These are phyloP conservation scores for Fulica atra DNA, from an alignment of 2,113 vertebrate genomes.

Conservation along the genomic window DNA sequence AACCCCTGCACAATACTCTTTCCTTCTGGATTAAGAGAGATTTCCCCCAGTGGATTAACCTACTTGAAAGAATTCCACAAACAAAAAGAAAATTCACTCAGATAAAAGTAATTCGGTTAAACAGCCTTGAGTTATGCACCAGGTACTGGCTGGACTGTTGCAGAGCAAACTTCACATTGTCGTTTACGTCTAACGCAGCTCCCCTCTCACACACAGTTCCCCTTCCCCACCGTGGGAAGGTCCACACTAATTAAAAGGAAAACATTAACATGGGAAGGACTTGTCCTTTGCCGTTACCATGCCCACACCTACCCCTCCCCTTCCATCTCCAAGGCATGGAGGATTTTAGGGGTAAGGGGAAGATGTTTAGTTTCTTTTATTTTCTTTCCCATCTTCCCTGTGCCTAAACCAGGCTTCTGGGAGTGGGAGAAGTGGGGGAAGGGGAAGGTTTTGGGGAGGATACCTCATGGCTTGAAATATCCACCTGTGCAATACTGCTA, in stretches of 20 bases:
- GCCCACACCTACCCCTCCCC: neutral
- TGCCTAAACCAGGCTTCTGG: neutral
- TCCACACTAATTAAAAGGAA: neutral
- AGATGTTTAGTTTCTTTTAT: neutral
- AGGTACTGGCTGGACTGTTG: slow-evolving; percentile 28
- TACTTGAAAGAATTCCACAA: slow-evolving; percentile 46
- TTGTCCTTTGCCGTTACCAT: neutral
- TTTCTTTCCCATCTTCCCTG: neutral
- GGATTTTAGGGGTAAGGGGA: neutral
- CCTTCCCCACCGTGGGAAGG: neutral
- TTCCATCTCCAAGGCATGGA: neutral
- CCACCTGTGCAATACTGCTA: neutral
- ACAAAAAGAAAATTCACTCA: slow-evolving; percentile 21
- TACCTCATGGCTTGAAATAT: slow-evolving; percentile 23
- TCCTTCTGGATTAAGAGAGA: slow-evolving; percentile 38
- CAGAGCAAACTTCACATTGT: slow-evolving; percentile 21
- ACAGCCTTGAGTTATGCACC: neutral
- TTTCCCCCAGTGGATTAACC: slow-evolving; percentile 41
- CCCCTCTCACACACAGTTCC: neutral
- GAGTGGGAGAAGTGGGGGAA: neutral
- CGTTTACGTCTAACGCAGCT: neutral
- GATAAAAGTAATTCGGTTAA: slow-evolving; percentile 3
- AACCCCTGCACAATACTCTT: neutral
- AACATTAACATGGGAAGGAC: neutral
- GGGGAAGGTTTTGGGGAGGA: neutral